Conservation (phyloP, 1,140 invertebrate species). For the Drosophila bipectinata region DNA sequence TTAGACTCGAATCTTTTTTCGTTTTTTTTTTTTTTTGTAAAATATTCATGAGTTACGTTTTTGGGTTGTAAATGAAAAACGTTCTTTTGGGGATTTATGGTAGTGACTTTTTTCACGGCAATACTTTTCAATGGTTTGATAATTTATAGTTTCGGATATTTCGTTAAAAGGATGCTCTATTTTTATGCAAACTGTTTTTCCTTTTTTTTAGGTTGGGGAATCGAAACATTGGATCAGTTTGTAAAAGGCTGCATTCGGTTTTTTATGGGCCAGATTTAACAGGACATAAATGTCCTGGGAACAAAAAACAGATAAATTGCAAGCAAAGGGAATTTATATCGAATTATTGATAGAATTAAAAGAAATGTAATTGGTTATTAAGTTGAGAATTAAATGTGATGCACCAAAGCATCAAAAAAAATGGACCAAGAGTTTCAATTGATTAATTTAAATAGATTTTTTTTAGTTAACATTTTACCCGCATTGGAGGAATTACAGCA, state of each 20-base stretch:
- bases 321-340: slow-evolving; percentile 22
- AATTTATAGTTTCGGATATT: slow-evolving; percentile 71
- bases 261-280: slow-evolving; percentile 48
- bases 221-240: slow-evolving; percentile 35
- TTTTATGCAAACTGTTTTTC: slow-evolving; percentile 24
- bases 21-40: slow-evolving; percentile 35
- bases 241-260: slow-evolving; percentile 29
- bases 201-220: slow-evolving; percentile 1
- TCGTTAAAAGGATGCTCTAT: slow-evolving; percentile 33
- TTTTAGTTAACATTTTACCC: not conserved
- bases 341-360: slow-evolving; percentile 30
- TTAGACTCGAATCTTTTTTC: slow-evolving; percentile 13
- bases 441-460: not conserved
- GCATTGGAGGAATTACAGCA: not conserved
- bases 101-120: slow-evolving; percentile 39
- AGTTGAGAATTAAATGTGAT: not conserved
- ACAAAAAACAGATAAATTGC: slow-evolving; percentile 17
- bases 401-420: too few species aligned
- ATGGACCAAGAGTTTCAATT: not conserved
- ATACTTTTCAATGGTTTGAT: slow-evolving; percentile 62
- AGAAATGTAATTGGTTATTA: slow-evolving; percentile 22
- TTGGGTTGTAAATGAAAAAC: slow-evolving; percentile 73
- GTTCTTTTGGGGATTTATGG: slow-evolving; percentile 70
- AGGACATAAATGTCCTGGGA: slow-evolving; percentile 36
- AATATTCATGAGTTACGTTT: slow-evolving; percentile 80